Base-by-base conservation (phyloP, 2,797 vertebrate species). In the Danio tinwini region DNA sequence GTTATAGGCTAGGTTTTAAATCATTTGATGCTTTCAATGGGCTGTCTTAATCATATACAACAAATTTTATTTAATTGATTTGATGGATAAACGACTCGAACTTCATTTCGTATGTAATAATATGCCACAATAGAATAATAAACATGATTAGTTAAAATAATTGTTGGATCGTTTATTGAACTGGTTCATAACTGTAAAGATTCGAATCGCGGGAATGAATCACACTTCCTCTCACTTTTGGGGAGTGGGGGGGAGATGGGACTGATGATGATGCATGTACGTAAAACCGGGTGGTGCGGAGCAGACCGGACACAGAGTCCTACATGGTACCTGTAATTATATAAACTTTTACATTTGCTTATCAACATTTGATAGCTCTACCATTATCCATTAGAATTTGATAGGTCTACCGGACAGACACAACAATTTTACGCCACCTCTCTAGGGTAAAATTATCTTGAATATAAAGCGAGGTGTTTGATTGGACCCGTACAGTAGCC, bases 211-310 rank as follows among this genome's bases (percentile, higher is more conserved):
- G 17, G 9, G 45, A 82, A 77, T 86, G 82, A 87, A 83, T 81
- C 81, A 86, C 61, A 80, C 16, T 16, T 50, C 21, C 47, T 14
- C 37, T 39, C 1, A 39, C 21, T 52, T 7, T 52, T 7, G 56
- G 75, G 78, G 83, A 82, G 84, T 55, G 65, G 55, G 69, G 75
- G 69, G 78, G n/a, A n/a, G n/a, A n/a, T n/a, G n/a, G n/a, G n/a
- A n/a, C n/a, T n/a, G n/a, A 84, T 75, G 55, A 81, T 63, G 81
- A 64, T 68, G 79, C 56, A 80, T 47, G 61, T 40, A 75, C 16
- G 16, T 44, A 81, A 11, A 78, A 76, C 82, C 19, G 81, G 79
- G 82, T 70, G 44, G 67, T 61, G 56, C 45, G 52, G 61, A 53
- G 64, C 45, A 53, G 67, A 74, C 69, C n/a, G n/a, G 12, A 59